Evolutionary conservation across 2,113 vertebrate species (phyloP).

Genomic region (Ochotona curzoniae): DNA sequence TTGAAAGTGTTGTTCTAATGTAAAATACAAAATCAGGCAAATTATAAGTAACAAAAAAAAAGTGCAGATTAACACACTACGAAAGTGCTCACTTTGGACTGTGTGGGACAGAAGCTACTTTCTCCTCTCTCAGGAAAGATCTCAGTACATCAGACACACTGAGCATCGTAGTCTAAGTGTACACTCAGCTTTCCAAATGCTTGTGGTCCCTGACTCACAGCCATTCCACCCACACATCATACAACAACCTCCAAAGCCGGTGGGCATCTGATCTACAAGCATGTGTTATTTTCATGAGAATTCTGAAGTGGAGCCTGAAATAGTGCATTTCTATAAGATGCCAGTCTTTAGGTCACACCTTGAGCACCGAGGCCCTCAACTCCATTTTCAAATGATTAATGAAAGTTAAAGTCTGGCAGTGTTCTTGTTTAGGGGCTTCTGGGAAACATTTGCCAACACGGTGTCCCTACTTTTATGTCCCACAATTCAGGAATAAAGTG

Average conservation of each 20-base stretch:
- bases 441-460: neutral
- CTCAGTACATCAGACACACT: neutral
- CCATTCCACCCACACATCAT: neutral
- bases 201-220: neutral
- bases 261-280: neutral
- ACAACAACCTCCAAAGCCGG: neutral
- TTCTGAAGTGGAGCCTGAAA: neutral
- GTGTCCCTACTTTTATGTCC: neutral
- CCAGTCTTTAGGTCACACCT: neutral
- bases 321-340: neutral
- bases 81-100: neutral
- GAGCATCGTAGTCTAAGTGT: neutral
- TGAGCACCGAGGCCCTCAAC: neutral
- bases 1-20: no score
- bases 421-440: neutral
- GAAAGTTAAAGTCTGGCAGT: neutral
- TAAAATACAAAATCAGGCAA: no score
- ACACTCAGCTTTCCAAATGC: neutral
- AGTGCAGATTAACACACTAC: no score
- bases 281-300: neutral
- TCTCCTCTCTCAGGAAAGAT: neutral
- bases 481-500: neutral
- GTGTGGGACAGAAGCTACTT: neutral
- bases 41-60: neutral
- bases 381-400: neutral